Evolutionary conservation across 1,140 invertebrate species (phyloP).

Genomic region (Papilio xuthus): DNA sequence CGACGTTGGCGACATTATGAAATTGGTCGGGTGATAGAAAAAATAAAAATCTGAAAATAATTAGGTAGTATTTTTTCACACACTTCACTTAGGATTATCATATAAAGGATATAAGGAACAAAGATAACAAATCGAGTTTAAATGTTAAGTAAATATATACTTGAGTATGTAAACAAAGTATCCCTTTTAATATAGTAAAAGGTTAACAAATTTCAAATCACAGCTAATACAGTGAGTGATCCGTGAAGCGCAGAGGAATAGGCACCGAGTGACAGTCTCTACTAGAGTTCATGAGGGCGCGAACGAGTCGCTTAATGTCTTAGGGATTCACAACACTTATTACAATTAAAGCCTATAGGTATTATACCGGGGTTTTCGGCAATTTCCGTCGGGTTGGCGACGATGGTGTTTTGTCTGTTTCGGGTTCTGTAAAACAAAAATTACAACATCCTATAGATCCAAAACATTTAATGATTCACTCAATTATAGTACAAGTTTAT

Average conservation of each 20-base stretch:
- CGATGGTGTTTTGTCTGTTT: conserved; percentile 90
- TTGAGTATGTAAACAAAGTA: conserved; percentile 68
- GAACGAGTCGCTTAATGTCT: conserved; percentile 64
- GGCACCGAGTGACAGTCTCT: conserved; percentile 79
- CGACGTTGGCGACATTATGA: conserved; percentile 68
- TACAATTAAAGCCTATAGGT: conserved; percentile 77
- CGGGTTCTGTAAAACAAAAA: conserved; percentile 85
- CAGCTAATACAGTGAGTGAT: conserved; percentile 54
- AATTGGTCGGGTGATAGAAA: conserved; percentile 78
- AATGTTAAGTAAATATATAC: conserved; percentile 71
- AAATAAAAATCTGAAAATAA: conserved; percentile 82
- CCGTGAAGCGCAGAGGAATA: conserved; percentile 68
- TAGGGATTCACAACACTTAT: conserved; percentile 78
- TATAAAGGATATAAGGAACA: conserved; percentile 71
- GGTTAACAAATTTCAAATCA: conserved; percentile 71
- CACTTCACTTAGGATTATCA: conserved; percentile 74
- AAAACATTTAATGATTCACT: not conserved
- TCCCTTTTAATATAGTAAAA: conserved; percentile 69
- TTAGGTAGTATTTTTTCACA: conserved; percentile 79
- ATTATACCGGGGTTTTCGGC: conserved; percentile 97
- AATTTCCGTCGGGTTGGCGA: conserved; percentile 95
- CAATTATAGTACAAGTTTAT: not conserved
- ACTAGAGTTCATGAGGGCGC: conserved; percentile 69
- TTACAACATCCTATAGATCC: conserved; percentile 49
- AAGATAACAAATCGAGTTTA: conserved; percentile 72